phyloP scores from a whole-genome alignment of 2,888 invertebrate species.

The Caenorhabditis sp. region DNA sequence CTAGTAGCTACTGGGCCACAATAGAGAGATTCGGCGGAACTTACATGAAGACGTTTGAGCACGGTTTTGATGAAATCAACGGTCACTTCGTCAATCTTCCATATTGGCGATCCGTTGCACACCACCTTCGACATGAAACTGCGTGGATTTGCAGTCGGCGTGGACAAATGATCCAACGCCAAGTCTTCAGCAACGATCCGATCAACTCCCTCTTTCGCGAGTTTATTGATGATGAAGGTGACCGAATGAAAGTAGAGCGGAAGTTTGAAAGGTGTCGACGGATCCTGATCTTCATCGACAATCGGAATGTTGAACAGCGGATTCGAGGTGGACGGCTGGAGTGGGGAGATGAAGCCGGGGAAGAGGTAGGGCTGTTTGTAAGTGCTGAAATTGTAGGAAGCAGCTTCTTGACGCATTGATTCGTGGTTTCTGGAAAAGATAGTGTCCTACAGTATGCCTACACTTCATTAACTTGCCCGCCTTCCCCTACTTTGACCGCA shows the following conservation, averaged over 20 bases:
- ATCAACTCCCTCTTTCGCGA: constrained; percentile 11
- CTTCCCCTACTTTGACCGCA: too few species aligned
- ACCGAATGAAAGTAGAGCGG: constrained; percentile 31
- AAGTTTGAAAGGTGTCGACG: not conserved
- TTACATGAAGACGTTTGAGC: constrained; percentile 19
- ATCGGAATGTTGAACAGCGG: not conserved
- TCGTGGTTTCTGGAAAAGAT: too few species aligned
- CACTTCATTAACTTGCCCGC: too few species aligned
- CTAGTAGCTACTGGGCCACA: too few species aligned
- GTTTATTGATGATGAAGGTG: constrained; percentile 19
- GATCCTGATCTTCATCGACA: not conserved
- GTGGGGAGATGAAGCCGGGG: not conserved
- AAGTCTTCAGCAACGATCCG: constrained; percentile 22
- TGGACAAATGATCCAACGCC: constrained; percentile 12
- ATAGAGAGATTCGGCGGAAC: too few species aligned
- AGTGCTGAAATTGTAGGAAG: too few species aligned
- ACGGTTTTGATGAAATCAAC: constrained; percentile 9
- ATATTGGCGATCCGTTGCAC: not conserved
- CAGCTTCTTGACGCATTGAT: too few species aligned
- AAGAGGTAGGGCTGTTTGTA: too few species aligned
- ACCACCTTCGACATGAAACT: constrained; percentile 3
- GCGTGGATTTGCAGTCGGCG: constrained; percentile 23
- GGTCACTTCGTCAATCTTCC: not conserved
- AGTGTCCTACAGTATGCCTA: too few species aligned
- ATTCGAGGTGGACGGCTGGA: not conserved